Percentiles rank a stretch among this genome's conserved stretches.
Conservation (phyloP, 2,888 invertebrate genomes). For the Caenorhabditis sulstoni region DNA sequence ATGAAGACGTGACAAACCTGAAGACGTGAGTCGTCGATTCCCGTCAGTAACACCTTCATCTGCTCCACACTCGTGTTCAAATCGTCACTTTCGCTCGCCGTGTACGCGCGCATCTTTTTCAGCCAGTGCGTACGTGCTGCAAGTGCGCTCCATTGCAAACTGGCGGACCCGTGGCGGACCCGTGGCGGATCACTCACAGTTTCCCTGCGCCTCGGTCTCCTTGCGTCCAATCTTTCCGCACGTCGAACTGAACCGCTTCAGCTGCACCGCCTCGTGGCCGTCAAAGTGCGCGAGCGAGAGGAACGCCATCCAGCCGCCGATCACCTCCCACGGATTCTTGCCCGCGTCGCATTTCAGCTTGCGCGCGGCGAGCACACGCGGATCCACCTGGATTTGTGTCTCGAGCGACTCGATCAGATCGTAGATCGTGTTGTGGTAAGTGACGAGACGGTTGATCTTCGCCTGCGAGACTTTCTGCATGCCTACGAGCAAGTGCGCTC, state of each 20-base stretch:
- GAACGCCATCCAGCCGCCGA: neutral
- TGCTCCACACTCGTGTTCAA: neutral
- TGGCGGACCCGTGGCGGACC: too few relatives aligned
- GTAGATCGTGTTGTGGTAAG: neutral
- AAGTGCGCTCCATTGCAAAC: neutral
- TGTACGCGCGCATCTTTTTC: neutral
- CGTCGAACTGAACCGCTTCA: neutral
- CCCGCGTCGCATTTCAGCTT: conserved; percentile 1
- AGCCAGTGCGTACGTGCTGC: conserved; percentile 2
- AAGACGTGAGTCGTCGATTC: conserved; percentile 1
- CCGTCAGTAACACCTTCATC: neutral
- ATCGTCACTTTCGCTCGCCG: neutral
- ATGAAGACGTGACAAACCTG: too few relatives aligned
- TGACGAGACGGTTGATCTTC: neutral
- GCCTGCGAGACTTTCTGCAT: too few relatives aligned
- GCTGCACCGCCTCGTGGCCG: neutral
- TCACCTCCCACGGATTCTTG: neutral
- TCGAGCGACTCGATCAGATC: neutral
- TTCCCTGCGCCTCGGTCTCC: conserved; percentile 1
- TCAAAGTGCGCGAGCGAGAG: neutral
- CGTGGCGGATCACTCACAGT: neutral
- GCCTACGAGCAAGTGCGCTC: too few relatives aligned
- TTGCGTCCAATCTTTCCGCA: neutral
- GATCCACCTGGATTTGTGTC: neutral
- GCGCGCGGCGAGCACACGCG: neutral